A percentile compares a stretch with the other conserved stretches of the same genome.
Conservation (phyloP, 2,888 invertebrate genomes). For the Crepidodera aurea region DNA sequence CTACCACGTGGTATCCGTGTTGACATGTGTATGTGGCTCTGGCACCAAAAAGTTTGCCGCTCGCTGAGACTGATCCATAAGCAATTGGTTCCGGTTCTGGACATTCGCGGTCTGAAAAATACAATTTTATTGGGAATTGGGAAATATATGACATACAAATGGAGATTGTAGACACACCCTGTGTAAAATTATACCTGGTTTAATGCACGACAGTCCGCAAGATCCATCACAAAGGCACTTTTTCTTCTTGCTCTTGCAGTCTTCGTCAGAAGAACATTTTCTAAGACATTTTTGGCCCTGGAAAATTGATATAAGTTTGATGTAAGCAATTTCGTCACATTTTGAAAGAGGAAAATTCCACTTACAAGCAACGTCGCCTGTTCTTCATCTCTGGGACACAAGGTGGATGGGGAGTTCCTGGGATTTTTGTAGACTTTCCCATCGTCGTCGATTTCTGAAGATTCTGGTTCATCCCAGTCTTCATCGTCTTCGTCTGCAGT, state of each 20-base stretch:
- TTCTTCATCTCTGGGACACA: conserved; percentile 86
- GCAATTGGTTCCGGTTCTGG: conserved; percentile 80
- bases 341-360: not conserved
- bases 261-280: conserved; percentile 92
- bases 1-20: conserved; percentile 87
- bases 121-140: not conserved
- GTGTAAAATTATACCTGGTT: conserved; percentile 79
- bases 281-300: conserved; percentile 88
- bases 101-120: conserved; percentile 74
- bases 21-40: conserved; percentile 87
- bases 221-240: conserved; percentile 96
- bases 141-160: not conserved
- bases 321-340: too few species aligned
- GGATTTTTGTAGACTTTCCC: conserved; percentile 88
- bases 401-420: conserved; percentile 84
- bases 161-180: conserved; percentile 7
- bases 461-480: conserved; percentile 59
- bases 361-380: conserved; percentile 78
- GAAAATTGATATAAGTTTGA: conserved; percentile 20
- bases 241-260: conserved; percentile 96
- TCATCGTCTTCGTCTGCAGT: conserved; percentile 67
- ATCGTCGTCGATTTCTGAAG: conserved; percentile 76
- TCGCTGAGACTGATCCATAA: conserved; percentile 78
- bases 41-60: conserved; percentile 83
- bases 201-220: conserved; percentile 97